phyloP scores from a whole-genome alignment of 2,113 vertebrate genomes.

The Protobothrops mucrosquamatus region DNA sequence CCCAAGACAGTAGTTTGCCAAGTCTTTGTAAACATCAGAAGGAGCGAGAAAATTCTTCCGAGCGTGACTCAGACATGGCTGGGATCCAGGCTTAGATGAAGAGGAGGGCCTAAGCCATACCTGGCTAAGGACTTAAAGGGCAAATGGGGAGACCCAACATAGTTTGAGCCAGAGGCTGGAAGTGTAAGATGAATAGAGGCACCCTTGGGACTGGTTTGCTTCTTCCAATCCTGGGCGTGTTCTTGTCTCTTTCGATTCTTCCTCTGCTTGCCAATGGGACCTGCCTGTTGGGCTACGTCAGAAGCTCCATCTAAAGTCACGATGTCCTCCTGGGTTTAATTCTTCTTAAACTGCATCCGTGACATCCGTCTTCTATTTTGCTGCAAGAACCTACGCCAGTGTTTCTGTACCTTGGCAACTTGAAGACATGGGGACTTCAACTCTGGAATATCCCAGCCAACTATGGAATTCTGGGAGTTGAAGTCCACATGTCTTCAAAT shows the following conservation, averaged over 20 bases:
- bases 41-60: neutral
- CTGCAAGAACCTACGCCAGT: neutral
- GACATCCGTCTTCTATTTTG: neutral
- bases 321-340: neutral
- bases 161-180: neutral
- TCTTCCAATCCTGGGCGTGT: neutral
- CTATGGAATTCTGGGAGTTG: no score
- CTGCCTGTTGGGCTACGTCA: neutral
- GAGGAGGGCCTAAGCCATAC: neutral
- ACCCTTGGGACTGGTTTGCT: neutral
- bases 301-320: neutral
- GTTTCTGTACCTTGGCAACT: no score
- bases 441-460: no score
- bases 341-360: neutral
- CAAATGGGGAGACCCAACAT: neutral
- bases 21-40: constrained; percentile 5
- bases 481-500: no score
- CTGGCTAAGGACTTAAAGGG: neutral
- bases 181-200: neutral
- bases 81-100: neutral
- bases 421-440: no score
- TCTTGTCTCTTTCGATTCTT: neutral
- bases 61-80: neutral
- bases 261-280: neutral
- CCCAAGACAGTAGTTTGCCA: constrained; percentile 27